Conservation (phyloP, 2,888 invertebrate species). For the Molorchus minor region DNA sequence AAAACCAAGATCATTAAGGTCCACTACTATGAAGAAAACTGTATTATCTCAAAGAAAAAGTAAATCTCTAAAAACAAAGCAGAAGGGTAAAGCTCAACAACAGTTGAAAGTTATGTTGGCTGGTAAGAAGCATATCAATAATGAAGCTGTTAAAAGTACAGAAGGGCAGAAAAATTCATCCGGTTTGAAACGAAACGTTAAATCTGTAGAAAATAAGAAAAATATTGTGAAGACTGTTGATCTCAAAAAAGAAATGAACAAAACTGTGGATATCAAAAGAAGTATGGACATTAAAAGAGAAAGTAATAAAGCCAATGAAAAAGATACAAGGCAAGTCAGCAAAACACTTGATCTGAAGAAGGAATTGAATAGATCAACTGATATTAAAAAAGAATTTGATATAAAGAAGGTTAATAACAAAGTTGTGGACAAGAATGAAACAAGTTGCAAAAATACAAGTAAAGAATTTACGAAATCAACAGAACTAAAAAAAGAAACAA, state of each 20-base stretch:
- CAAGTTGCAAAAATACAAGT: conserved; percentile 1
- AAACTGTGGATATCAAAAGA: too few relatives aligned
- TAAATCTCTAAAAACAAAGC: conserved; percentile 35
- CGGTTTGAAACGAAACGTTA: conserved; percentile 28
- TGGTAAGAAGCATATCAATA: conserved; percentile 26
- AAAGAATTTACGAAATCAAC: conserved; percentile 23
- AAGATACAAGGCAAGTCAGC: too few relatives aligned
- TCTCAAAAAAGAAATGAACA: conserved; percentile 30
- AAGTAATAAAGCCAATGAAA: too few relatives aligned
- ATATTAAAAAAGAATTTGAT: too few relatives aligned
- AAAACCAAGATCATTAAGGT: conserved; percentile 47
- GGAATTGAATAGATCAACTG: too few relatives aligned
- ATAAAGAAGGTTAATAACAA: too few relatives aligned
- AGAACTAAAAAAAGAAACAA: conserved; percentile 34
- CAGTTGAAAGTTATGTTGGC: conserved; percentile 4
- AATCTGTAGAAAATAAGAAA: conserved; percentile 41
- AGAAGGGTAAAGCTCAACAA: conserved; percentile 36
- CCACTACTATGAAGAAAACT: conserved; percentile 50
- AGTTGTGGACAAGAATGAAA: too few relatives aligned
- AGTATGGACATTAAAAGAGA: too few relatives aligned
- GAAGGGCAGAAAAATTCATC: neutral
- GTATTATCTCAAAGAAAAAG: conserved; percentile 43
- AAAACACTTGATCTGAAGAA: too few relatives aligned
- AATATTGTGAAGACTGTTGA: too few relatives aligned
- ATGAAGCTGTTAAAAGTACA: neutral